Conservation (phyloP, 1,140 invertebrate genomes). For the Achatina immaculata region DNA sequence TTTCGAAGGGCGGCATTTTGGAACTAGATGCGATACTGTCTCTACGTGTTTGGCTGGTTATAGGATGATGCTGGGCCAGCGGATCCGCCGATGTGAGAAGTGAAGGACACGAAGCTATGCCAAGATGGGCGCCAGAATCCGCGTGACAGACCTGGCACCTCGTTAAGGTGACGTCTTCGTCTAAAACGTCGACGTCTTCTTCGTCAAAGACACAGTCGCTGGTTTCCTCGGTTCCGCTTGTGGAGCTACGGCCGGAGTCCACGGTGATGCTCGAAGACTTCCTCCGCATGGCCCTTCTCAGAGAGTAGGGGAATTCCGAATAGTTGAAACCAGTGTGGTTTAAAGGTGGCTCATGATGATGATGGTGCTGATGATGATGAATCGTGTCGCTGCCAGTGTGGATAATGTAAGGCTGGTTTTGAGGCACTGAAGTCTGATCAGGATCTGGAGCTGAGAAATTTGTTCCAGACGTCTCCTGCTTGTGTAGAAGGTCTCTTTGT, state of each 20-base stretch:
- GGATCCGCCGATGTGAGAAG: neutral
- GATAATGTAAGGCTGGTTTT: no score
- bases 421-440: no score
- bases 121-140: constrained; percentile 59
- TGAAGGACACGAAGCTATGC: constrained; percentile 48
- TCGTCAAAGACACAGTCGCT: constrained; percentile 33
- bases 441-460: no score
- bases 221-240: constrained; percentile 51
- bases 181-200: constrained; percentile 33
- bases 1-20: neutral
- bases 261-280: constrained; percentile 63
- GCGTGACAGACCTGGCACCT: no score
- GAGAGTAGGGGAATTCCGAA: neutral
- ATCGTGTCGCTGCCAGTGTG: no score
- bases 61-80: neutral
- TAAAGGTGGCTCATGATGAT: no score
- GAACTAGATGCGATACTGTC: neutral
- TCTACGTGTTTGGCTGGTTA: neutral
- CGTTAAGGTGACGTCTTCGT: no score
- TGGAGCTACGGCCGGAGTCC: constrained; percentile 62
- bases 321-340: no score
- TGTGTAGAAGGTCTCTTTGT: no score
- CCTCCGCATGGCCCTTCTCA: constrained; percentile 49
- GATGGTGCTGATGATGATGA: no score
- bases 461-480: no score